phyloP scores from a whole-genome alignment of 2,888 invertebrate genomes.

The Megalurothrips usitatus region DNA sequence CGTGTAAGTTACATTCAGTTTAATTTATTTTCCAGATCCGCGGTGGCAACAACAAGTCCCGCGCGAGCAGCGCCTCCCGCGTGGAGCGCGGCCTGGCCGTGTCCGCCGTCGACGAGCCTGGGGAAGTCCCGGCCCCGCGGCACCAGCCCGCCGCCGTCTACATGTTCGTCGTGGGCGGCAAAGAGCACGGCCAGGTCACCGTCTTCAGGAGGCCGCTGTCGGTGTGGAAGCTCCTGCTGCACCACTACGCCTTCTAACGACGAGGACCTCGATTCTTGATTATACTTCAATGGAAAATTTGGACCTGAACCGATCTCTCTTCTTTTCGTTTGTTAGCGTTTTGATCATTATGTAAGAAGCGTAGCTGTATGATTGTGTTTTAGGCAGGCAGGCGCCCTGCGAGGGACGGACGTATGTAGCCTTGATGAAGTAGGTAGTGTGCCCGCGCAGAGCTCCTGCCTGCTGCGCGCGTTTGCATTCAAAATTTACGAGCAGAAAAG shows the following conservation, averaged over 20 bases:
- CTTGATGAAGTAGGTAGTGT: not conserved
- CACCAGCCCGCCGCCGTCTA: conserved; percentile 53
- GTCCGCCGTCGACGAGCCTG: not conserved
- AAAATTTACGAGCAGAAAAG: not conserved
- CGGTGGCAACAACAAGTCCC: conserved; percentile 41
- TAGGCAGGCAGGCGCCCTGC: not conserved
- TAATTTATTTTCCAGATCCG: not conserved
- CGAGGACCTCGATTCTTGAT: not conserved
- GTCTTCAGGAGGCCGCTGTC: conserved; percentile 71
- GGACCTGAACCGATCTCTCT: no score
- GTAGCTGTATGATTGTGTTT: not conserved
- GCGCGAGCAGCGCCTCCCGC: conserved; percentile 57
- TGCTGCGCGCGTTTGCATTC: not conserved
- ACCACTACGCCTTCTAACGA: not conserved
- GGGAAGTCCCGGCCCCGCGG: conserved; percentile 37
- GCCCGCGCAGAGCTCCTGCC: not conserved
- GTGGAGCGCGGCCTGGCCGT: conserved; percentile 46
- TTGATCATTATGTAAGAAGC: no score
- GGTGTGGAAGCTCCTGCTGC: conserved; percentile 68
- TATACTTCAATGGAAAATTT: no score
- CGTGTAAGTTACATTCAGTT: not conserved
- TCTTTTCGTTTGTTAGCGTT: no score
- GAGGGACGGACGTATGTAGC: not conserved
- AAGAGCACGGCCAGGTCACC: conserved; percentile 72
- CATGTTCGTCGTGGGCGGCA: conserved; percentile 71